Evolutionary conservation across 2,888 invertebrate genomes (phyloP), one percentile per base, ranked within the genome.

Genomic region (Plemyria rubiginata): DNA sequence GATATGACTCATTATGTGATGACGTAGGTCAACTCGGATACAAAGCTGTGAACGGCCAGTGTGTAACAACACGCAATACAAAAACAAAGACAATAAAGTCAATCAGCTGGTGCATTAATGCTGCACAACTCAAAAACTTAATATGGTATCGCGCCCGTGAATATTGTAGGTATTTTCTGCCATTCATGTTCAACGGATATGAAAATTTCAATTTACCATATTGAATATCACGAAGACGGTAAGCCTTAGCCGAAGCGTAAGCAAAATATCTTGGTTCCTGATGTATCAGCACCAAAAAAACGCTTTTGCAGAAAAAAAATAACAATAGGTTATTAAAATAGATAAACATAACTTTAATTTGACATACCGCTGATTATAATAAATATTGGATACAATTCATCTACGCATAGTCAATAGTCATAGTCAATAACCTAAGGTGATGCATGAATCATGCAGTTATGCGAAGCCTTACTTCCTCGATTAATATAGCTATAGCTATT

Each of bases 1-100:
- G 64, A 72, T 73, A 73, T 87, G 86, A 88, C 78, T 87, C 81
- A 84, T 72, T 67, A 69, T 41, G 66, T 49, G 71, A 74, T 84
- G 82, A 84, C 82, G 82, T 78, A 72, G 59, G 45, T 65, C 48
- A 55, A 55, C 48, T 48, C 48, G 5, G 40, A 55, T 56, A 72
- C 71, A 70, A 73, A 70, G 75, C 29, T 13, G 58, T 54, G 59
- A 54, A 57, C 51, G 15, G 40, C 43, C 29, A 58, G 49, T 46
- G 36, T 63, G 51, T 48, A 56, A 65, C 54, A 54, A 56, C 64
- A 65, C 53, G 54, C 57, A 45, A 51, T 62, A 65, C 62, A 38
- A 66, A 51, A 68, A 63, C 64, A 65, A 65, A 61, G 67, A 55
- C 13, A 54, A n/a, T 28, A 54, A 62, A 70, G 43, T 54, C 57